Evolutionary conservation across 92 coral and sea anemone genomes (phyloP).

Genomic region (Heteractis magnifica): DNA sequence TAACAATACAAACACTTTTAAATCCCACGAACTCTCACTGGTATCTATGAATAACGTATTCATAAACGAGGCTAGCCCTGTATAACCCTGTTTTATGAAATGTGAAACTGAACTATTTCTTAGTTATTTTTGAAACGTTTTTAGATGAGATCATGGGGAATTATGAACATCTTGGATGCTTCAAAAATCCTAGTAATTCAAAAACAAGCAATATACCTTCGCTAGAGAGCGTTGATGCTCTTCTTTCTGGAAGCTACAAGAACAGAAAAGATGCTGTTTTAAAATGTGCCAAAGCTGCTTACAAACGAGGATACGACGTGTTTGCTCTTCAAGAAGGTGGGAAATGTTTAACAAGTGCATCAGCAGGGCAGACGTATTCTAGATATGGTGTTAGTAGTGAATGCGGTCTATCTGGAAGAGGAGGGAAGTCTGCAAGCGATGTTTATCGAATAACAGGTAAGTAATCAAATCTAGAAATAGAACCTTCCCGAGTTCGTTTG

Average conservation of each 20-base stretch:
- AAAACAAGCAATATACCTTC: conserved; percentile 24
- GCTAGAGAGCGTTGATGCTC: conserved; percentile 32
- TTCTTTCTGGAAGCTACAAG: conserved; percentile 39
- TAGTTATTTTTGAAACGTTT: background rate
- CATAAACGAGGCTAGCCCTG: too few relatives aligned
- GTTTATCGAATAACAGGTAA: conserved; percentile 36
- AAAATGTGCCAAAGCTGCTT: conserved; percentile 50
- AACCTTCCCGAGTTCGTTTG: too few relatives aligned
- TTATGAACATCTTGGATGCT: conserved; percentile 40
- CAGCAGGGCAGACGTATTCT: conserved; percentile 16
- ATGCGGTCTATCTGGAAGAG: conserved; percentile 45
- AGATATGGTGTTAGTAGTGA: conserved; percentile 22
- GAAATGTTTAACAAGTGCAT: conserved; percentile 35
- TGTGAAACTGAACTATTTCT: background rate
- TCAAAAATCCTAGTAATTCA: conserved; percentile 10
- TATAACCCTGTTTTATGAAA: too few relatives aligned
- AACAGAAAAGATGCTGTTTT: conserved; percentile 50
- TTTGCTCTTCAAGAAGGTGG: conserved; percentile 60
- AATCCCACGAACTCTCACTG: too few relatives aligned
- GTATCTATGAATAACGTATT: too few relatives aligned
- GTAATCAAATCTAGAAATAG: background rate
- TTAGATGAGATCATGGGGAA: background rate
- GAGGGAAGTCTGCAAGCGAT: conserved; percentile 44
- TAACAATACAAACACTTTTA: too few relatives aligned
- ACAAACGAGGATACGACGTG: conserved; percentile 26